Base-by-base conservation (phyloP, 1,140 invertebrate genomes). In the Neodiprion pinetum region DNA sequence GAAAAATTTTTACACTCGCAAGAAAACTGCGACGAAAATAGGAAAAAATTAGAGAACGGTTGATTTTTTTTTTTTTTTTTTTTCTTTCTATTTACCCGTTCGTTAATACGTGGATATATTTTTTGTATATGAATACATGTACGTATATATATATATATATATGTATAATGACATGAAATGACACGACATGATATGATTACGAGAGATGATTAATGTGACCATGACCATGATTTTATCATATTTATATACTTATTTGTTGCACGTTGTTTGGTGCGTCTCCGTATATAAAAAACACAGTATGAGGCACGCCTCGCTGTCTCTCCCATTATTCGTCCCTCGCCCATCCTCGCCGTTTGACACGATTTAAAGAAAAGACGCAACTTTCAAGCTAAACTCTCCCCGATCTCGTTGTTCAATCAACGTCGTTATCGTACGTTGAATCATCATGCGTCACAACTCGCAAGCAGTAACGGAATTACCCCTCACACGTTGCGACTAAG, bases 261-360 rank as follows among this genome's bases (percentile, higher is more conserved):
- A 88, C 86, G 83, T 84, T 83, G 82, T 84, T 86, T 87, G 85
- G 85, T 87, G 85, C 85, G 85, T 87, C 84, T 88, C 82, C 82
- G 85, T 86, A 87, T 85, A 21, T 21, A 21, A 21, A 21, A 21
- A 21, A 21, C 17, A 83, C 86, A 86, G 80, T 85, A 86, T 83
- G 79, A 84, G 79, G 83, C 80, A 79, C 78, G 82, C 82, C 76
- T 73, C 74, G 72, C 80, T 79, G 81, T 80, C 77, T 21, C 17
- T 21, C 17, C 17, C 17, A 21, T 21, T 21, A 72, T 77, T 80
- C 80, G 82, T 21, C 9, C 50, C 50, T 10, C 50, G 14, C 9
- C 14, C 14, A 53, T 53, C 14, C 50, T 53, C 17, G 17, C 17
- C 17, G 17, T 53, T 53, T 14, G n/a, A 53, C n/a, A 11, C 50